These are phyloP conservation scores for Montipora cactus DNA, from an alignment of 64 coral and sea anemone genomes.

Conservation along the genomic window DNA sequence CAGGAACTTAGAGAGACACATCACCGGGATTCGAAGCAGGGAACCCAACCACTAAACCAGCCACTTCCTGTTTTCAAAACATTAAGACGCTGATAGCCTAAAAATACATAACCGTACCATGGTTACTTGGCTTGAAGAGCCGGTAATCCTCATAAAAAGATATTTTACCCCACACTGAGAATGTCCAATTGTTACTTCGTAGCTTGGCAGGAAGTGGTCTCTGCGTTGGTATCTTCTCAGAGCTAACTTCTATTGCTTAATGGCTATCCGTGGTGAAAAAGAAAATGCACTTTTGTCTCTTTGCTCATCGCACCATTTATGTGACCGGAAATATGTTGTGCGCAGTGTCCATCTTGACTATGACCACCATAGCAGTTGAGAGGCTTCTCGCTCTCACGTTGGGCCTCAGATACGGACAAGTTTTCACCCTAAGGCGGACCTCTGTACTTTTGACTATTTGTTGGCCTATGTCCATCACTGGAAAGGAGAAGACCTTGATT, in stretches of 20 bases:
- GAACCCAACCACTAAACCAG: too few relatives aligned
- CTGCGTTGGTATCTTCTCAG: background rate
- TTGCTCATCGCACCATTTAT: background rate
- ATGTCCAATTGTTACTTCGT: background rate
- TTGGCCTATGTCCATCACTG: background rate
- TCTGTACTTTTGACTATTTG: background rate
- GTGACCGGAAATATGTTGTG: background rate
- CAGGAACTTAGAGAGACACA: too few relatives aligned
- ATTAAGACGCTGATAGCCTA: too few relatives aligned
- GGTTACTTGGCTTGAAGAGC: too few relatives aligned
- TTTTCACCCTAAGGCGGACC: slow-evolving; percentile 1
- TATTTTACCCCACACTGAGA: too few relatives aligned
- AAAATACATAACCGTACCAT: too few relatives aligned
- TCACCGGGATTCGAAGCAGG: too few relatives aligned
- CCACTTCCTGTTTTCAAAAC: too few relatives aligned
- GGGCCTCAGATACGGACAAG: background rate
- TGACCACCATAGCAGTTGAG: slow-evolving; percentile 1
- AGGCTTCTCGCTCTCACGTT: slow-evolving; percentile 12
- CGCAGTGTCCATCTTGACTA: slow-evolving; percentile 2
- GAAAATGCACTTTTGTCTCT: background rate
- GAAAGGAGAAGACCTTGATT: too few relatives aligned
- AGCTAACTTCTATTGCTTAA: background rate
- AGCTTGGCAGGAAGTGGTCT: background rate
- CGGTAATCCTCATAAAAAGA: too few relatives aligned
- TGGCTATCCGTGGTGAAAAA: background rate